These are phyloP conservation scores for Zapus hudsonius DNA, from an alignment of 2,113 vertebrate species.

Conservation along the genomic window DNA sequence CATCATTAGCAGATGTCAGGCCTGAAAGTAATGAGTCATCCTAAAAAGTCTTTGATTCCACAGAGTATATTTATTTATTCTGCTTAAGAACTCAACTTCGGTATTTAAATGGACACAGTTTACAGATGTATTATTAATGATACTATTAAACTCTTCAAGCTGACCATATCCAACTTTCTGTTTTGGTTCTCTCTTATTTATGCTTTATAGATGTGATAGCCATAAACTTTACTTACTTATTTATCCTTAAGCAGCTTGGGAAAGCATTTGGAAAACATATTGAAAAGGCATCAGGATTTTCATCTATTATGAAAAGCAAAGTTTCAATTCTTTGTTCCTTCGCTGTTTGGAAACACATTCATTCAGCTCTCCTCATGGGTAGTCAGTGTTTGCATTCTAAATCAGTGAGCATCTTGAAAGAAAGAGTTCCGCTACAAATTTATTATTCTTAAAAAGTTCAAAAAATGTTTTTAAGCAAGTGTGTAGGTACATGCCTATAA, in stretches of 20 bases:
- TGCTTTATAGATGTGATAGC: constrained; percentile 69
- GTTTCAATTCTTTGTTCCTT: constrained; percentile 5
- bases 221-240: background rate
- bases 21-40: constrained; percentile 71
- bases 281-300: constrained; percentile 30
- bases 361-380: background rate
- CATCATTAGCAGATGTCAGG: constrained; percentile 67
- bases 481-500: background rate
- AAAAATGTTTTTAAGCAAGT: background rate
- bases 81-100: constrained; percentile 74
- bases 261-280: constrained; percentile 70
- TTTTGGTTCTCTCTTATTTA: constrained; percentile 77
- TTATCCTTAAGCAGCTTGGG: constrained; percentile 35
- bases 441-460: constrained; percentile 13
- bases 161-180: constrained; percentile 73
- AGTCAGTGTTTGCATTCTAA: background rate
- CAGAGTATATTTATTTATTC: constrained; percentile 74
- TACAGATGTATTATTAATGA: constrained; percentile 84
- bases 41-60: constrained; percentile 72
- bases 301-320: constrained; percentile 34
- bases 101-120: constrained; percentile 79
- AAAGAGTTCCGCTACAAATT: constrained; percentile 32
- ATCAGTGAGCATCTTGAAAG: background rate
- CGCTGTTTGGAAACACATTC: background rate
- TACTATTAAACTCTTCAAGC: constrained; percentile 71